Conservation (phyloP, 2,888 invertebrate species). For the Eueremaeus valkanovi region DNA sequence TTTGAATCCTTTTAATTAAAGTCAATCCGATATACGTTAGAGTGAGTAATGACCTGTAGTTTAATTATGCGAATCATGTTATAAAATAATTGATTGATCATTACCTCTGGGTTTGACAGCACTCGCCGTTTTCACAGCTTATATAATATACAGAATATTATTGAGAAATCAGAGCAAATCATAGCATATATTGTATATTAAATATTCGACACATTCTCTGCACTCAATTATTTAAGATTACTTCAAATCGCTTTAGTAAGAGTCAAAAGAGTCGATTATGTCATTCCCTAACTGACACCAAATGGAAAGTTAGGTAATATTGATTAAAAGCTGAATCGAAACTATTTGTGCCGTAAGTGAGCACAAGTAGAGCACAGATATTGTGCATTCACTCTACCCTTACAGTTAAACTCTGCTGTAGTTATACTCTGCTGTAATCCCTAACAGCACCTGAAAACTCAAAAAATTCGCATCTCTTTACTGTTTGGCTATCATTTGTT, state of each 20-base stretch:
- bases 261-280: not conserved
- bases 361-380: not conserved
- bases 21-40: not conserved
- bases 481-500: not conserved
- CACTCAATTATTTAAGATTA: too few relatives aligned
- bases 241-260: too few relatives aligned
- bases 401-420: too few relatives aligned
- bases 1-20: not conserved
- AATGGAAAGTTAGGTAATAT: not conserved
- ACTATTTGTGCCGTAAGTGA: too few relatives aligned
- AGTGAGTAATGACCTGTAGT: not conserved
- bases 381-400: too few relatives aligned
- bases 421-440: not conserved
- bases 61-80: not conserved
- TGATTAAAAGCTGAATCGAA: not conserved
- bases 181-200: too few relatives aligned
- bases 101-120: not conserved
- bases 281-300: not conserved
- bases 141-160: too few relatives aligned
- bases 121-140: too few relatives aligned
- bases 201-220: too few relatives aligned
- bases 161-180: too few relatives aligned
- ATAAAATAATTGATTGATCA: not conserved
- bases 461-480: not conserved
- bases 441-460: not conserved